Percentiles rank a stretch among this genome's conserved stretches.
phyloP scores from a whole-genome alignment of 2,888 invertebrate species.

The Trachelus tabidus region DNA sequence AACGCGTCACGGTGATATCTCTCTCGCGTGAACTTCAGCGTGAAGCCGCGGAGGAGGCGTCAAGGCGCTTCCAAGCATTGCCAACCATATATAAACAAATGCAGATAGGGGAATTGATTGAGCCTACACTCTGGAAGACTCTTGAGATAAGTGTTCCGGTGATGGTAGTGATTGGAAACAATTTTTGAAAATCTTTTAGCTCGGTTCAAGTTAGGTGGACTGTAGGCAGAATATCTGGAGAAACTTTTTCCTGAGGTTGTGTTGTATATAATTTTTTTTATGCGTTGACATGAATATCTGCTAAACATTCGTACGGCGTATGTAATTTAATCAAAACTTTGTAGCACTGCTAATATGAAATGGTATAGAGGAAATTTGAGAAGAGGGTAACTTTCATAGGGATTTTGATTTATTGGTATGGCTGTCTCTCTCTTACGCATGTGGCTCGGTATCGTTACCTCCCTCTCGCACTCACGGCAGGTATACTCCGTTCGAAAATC shows the following conservation, averaged over 20 bases:
- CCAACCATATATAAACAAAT: not conserved
- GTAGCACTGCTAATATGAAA: not conserved
- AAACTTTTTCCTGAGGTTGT: not conserved
- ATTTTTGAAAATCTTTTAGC: not conserved
- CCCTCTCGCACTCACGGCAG: no score
- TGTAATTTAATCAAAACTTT: not conserved
- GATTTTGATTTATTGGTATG: not conserved
- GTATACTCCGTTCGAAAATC: no score
- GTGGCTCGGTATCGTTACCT: not conserved
- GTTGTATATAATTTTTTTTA: not conserved
- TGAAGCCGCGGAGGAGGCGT: conserved; percentile 3
- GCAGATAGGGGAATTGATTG: not conserved
- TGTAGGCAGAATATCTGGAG: not conserved
- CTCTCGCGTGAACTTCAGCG: conserved; percentile 6
- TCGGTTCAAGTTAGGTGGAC: not conserved
- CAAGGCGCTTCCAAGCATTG: not conserved
- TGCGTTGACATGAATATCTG: no score
- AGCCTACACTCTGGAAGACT: not conserved
- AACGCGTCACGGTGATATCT: conserved; percentile 11
- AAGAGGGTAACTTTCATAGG: not conserved
- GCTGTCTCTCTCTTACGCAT: not conserved
- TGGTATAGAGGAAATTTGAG: not conserved
- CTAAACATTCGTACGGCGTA: not conserved
- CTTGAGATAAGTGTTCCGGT: not conserved
- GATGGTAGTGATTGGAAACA: not conserved